Base-by-base conservation (phyloP, 2,113 vertebrate species). In the Eolophus roseicapilla region DNA sequence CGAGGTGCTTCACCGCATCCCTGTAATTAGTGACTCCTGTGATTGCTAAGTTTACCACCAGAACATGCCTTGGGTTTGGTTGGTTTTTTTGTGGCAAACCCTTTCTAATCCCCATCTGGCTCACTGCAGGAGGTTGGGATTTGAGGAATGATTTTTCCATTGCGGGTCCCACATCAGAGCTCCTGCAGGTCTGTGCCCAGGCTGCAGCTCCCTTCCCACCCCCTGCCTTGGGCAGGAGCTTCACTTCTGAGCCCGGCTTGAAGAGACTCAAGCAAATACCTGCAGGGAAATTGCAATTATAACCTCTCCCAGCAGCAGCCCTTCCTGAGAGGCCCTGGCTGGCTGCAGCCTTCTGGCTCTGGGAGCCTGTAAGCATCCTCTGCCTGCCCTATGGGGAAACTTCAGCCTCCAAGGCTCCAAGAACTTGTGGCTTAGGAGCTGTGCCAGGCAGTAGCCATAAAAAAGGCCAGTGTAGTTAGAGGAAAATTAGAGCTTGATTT, bases 101-200 rank as follows among this genome's bases (percentile, higher is more conserved):
- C n/a, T 27, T 88, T 71, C 49, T 83, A 91, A 91, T 82, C 59
- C 47, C 83, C 52, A n/a, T 50, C 88, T 92, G 93, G 78, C 84
- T 71, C 1, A 0, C 18, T 1, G 7, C 23, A 3, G 63, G 52
- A 33, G 47, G 25, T 6, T 53, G 94, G 82, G 80, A 29, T 80
- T 68, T 64, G 67, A 90, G 93, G 75, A 33, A 8, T 65, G 59
- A 5, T 35, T 76, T 83, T 64, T 15, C 25, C 41, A 67, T 50
- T 33, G 31, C 3, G 0, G 4, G 50, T 21, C 19, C 59, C 68
- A 53, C 79, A 20, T 6, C 65, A 10, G 68, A 65, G 68, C 47
- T 53, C 41, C 62, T 6, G 68, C 19, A 28, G 82, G 8, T 24
- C 91, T 3, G 4, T 37, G 77, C 62, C 49, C 57, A 29, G 3